A percentile compares a stretch with the other conserved stretches of the same genome.
phyloP scores from a whole-genome alignment of 2,888 invertebrate species.

The Lasioglossum morio region DNA sequence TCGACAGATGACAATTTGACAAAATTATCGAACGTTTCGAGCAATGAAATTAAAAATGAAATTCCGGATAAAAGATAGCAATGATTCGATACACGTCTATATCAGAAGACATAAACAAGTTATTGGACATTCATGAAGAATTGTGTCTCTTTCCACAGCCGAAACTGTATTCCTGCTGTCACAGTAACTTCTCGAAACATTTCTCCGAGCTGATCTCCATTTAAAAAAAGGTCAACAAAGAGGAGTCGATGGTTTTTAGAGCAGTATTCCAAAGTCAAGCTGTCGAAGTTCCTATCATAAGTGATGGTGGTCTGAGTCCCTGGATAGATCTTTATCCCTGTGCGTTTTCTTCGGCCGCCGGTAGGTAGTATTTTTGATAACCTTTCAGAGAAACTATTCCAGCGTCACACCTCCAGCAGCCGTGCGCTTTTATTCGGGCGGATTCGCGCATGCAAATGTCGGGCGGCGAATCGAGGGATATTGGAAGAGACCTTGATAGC shows the following conservation, averaged over 20 bases:
- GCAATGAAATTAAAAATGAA: not conserved
- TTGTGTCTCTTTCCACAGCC: too few relatives aligned
- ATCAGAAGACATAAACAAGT: too few relatives aligned
- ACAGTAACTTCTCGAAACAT: too few relatives aligned
- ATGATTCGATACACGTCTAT: not conserved
- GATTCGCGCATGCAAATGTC: constrained; percentile 44
- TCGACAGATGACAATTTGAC: not conserved
- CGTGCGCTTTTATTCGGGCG: constrained; percentile 20
- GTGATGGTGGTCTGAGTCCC: not conserved
- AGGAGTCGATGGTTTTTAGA: not conserved
- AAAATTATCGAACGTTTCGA: not conserved
- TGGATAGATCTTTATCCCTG: not conserved
- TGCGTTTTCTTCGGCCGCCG: not conserved
- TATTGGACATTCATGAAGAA: too few relatives aligned
- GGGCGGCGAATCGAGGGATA: constrained; percentile 41
- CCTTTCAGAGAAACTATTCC: constrained; percentile 8
- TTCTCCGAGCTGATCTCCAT: not conserved
- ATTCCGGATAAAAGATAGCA: not conserved
- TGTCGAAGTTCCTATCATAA: not conserved
- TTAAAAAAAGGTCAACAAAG: not conserved
- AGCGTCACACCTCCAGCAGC: not conserved
- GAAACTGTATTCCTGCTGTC: too few relatives aligned
- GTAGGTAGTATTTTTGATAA: constrained; percentile 2
- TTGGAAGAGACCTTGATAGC: constrained; percentile 12
- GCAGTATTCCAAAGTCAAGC: not conserved